phyloP scores from a whole-genome alignment of 2,888 invertebrate species.

The Agrenia bidenticulata region DNA sequence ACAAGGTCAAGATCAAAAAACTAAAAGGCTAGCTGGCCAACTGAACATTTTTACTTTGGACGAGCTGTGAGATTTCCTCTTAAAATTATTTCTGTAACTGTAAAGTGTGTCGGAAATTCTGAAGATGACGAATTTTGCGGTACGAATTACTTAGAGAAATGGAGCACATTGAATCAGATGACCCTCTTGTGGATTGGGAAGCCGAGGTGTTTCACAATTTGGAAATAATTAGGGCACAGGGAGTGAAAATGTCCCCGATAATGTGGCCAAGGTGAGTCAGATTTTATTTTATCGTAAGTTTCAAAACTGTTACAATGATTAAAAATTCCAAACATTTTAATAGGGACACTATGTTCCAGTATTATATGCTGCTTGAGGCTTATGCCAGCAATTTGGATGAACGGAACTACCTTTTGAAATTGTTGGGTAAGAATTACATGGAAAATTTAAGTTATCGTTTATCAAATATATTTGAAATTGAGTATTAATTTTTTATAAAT shows the following conservation, averaged over 20 bases:
- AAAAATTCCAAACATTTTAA: not conserved
- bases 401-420: conserved; percentile 29
- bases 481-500: too few relatives aligned
- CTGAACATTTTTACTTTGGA: conserved; percentile 11
- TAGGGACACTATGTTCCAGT: conserved; percentile 47
- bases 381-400: conserved; percentile 47
- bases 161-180: conserved; percentile 23
- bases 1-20: not conserved
- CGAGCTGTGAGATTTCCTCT: not conserved
- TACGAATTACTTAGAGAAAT: too few relatives aligned
- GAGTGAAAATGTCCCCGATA: conserved; percentile 32
- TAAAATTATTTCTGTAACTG: not conserved
- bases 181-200: conserved; percentile 46
- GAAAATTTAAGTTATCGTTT: not conserved
- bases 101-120: too few relatives aligned
- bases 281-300: not conserved
- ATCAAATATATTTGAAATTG: too few relatives aligned
- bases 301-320: not conserved
- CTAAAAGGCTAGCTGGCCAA: not conserved
- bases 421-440: conserved; percentile 35
- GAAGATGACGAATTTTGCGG: too few relatives aligned
- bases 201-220: conserved; percentile 44
- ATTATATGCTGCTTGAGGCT: conserved; percentile 47
- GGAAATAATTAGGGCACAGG: conserved; percentile 38
- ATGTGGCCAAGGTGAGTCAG: conserved; percentile 44